Percentiles rank a stretch among this genome's conserved stretches.
Conservation (phyloP, 1,140 invertebrate genomes). For the Metaphire vulgaris region DNA sequence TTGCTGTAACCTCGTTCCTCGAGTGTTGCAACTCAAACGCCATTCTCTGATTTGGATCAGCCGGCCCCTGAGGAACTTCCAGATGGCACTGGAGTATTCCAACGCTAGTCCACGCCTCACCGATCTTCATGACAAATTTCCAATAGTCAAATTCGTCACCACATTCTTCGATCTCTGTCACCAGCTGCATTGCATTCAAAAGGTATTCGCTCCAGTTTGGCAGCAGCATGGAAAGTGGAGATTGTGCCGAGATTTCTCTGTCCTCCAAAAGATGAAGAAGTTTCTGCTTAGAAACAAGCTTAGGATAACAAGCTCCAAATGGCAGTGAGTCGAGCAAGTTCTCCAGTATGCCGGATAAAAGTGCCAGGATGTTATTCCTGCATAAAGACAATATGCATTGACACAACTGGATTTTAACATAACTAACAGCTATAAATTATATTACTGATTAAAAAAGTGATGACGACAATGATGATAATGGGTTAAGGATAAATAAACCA, state of each 20-base stretch:
- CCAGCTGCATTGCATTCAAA: neutral
- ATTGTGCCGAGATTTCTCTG: neutral
- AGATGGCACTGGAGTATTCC: constrained; percentile 36
- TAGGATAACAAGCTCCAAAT: too few relatives aligned
- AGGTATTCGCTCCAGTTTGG: neutral
- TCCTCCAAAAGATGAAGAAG: neutral
- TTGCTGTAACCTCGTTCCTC: constrained; percentile 36
- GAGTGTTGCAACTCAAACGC: constrained; percentile 38
- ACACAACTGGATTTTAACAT: too few relatives aligned
- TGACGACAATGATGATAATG: too few relatives aligned
- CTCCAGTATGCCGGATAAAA: too few relatives aligned
- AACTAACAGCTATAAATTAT: too few relatives aligned
- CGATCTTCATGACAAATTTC: neutral
- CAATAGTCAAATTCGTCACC: neutral
- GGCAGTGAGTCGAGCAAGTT: too few relatives aligned
- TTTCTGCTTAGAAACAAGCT: too few relatives aligned
- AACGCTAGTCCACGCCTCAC: constrained; percentile 33
- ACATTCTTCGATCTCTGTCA: neutral
- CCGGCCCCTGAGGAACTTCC: constrained; percentile 39
- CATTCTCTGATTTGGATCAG: constrained; percentile 47
- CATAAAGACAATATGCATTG: too few relatives aligned
- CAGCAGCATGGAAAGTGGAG: neutral
- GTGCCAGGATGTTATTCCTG: too few relatives aligned
- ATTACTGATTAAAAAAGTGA: too few relatives aligned
- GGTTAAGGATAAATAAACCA: too few relatives aligned